These are phyloP conservation scores for Drosophila affinis DNA, from an alignment of 2,888 invertebrate species.

Conservation along the genomic window DNA sequence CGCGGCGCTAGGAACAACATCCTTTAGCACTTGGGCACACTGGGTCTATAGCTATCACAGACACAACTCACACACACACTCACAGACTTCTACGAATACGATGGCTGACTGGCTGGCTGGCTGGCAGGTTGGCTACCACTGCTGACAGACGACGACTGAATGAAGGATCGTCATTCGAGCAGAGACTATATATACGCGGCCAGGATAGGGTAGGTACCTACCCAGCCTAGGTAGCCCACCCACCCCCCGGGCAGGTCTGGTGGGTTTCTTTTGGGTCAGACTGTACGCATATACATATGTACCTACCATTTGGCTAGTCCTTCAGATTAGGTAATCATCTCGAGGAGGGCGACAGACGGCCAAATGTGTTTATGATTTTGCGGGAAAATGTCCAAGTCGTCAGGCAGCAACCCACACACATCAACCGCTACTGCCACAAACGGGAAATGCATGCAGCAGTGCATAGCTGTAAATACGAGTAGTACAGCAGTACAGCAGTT, in stretches of 20 bases:
- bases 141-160: slow-evolving; percentile 56
- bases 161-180: slow-evolving; percentile 32
- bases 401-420: slow-evolving; percentile 13
- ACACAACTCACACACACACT: slow-evolving; percentile 26
- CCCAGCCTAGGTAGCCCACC: neutral
- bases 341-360: neutral
- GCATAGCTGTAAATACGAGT: slow-evolving; percentile 12
- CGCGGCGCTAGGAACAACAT: slow-evolving; percentile 74
- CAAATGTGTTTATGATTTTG: slow-evolving; percentile 70
- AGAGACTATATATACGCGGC: slow-evolving; percentile 32
- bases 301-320: slow-evolving; percentile 43
- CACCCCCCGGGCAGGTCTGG: slow-evolving; percentile 4
- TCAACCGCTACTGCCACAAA: slow-evolving; percentile 7
- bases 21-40: slow-evolving; percentile 34
- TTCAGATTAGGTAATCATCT: slow-evolving; percentile 68
- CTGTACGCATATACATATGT: slow-evolving; percentile 32
- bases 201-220: neutral
- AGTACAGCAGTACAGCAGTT: slow-evolving; percentile 14
- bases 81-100: slow-evolving; percentile 1
- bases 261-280: slow-evolving; percentile 12
- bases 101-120: too few relatives aligned
- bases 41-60: slow-evolving; percentile 47
- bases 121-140: slow-evolving; percentile 13
- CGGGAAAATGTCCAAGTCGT: slow-evolving; percentile 59
- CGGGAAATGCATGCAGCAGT: slow-evolving; percentile 10